Conservation (phyloP, 2,113 vertebrate genomes). For the Vidua chalybeata region DNA sequence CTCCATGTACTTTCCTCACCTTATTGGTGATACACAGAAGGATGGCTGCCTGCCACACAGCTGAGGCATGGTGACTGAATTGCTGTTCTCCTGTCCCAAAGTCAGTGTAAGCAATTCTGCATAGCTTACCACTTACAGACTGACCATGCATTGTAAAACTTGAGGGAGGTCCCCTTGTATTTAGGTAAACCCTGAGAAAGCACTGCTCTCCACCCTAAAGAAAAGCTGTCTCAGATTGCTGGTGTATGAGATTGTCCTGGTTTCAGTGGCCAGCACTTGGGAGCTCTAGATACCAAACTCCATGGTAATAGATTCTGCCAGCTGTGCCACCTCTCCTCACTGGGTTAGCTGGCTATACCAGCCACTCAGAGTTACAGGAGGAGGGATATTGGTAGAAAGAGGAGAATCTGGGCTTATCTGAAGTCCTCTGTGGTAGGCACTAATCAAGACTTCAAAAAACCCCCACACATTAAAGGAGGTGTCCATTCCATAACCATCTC, state of each 20-base stretch:
- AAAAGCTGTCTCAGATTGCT: background rate
- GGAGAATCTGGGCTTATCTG: background rate
- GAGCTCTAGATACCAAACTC: background rate
- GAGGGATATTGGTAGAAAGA: background rate
- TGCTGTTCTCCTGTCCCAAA: background rate
- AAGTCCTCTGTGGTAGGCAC: accelerated
- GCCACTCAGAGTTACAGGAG: background rate
- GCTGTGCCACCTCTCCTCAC: background rate
- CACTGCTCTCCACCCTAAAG: background rate
- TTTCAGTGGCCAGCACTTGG: background rate
- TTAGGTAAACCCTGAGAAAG: background rate
- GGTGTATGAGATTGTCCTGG: background rate
- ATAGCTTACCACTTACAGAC: background rate
- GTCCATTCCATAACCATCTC: background rate
- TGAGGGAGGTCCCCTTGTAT: background rate
- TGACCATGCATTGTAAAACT: background rate
- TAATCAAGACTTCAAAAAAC: background rate
- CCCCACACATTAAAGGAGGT: background rate
- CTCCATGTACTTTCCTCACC: background rate
- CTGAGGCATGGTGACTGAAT: background rate
- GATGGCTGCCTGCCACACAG: background rate
- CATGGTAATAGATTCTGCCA: background rate
- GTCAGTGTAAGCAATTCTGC: background rate
- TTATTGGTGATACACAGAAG: background rate
- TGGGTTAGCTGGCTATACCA: background rate